These are phyloP conservation scores for Chroicocephalus ridibundus DNA, from an alignment of 2,113 vertebrate species.

Conservation along the genomic window DNA sequence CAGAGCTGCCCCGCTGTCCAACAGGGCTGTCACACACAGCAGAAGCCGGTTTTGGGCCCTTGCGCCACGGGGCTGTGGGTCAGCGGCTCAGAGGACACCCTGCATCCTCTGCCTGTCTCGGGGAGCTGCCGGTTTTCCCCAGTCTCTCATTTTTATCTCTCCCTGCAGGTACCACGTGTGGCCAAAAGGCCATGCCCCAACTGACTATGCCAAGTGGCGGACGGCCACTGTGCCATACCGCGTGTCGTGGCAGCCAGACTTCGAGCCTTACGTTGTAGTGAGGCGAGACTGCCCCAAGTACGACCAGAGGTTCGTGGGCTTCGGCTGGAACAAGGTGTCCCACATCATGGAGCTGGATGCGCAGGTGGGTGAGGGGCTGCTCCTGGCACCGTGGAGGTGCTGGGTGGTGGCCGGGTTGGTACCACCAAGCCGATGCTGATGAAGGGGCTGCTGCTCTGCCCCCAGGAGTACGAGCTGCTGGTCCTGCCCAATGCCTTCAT, in stretches of 20 bases:
- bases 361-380: conserved; percentile 76
- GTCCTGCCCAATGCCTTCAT: conserved; percentile 95
- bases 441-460: neutral
- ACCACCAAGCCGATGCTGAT: fast-evolving
- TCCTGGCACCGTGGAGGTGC: fast-evolving
- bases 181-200: conserved; percentile 91
- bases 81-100: neutral
- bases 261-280: conserved; percentile 95
- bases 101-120: neutral
- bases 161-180: conserved; percentile 86
- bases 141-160: neutral
- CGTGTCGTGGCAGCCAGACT: conserved; percentile 91
- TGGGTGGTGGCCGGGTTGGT: neutral
- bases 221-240: conserved; percentile 86
- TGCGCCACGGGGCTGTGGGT: neutral
- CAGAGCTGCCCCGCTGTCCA: fast-evolving
- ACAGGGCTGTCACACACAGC: neutral
- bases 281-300: conserved; percentile 90
- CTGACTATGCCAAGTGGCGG: conserved; percentile 92
- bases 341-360: conserved; percentile 94
- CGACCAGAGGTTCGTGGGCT: conserved; percentile 93
- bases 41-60: neutral
- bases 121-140: neutral
- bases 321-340: conserved; percentile 98
- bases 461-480: conserved; percentile 89